Evolutionary conservation across 2,888 invertebrate genomes (phyloP), one percentile per base, ranked within the genome.

Genomic region (Andrena chrysosceles): DNA sequence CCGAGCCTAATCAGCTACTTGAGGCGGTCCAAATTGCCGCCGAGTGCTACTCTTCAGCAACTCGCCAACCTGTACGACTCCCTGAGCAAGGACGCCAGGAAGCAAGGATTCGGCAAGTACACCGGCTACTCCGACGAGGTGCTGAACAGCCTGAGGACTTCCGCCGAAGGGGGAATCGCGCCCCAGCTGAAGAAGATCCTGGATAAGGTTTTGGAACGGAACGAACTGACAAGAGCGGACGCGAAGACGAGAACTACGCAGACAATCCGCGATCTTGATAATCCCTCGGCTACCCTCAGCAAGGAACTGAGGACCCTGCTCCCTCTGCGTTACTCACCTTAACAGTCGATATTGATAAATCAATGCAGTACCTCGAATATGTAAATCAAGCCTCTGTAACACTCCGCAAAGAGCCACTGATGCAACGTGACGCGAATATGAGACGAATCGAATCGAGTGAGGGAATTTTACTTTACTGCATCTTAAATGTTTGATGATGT

Each of bases 51-150:
- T 0, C 95, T 96, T 79, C 94, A 96, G 68, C 95, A 96, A 64
- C 92, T 96, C 67, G 91, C 96, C 77, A 93, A 95, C 29, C 91
- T 96, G 42, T 96, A 96, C 90, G 96, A 96, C 86, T 94, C 95
- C 5, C 89, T 96, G 67, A 96, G 96, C 91, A 95, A 96, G 83
- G 96, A 96, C 81, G 95, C 96, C 0, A 96, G 96, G 90, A 95
- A 94, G 77, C 95, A 96, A 86, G 95, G 95, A 49, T 94, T 96
- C 5, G 95, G 95, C 4, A 96, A 96, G 87, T 96, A 95, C 87
- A 94, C 94, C 95, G 96, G 96, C 13, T 96, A 96, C 92, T 95
- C 96, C 0, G 95, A 95, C 2, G 94, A 94, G 35, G 95, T 96
- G 10, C 94, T 96, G 90, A 94, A 94, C 77, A 94, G 94, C 6